Conservation (phyloP, 2,797 vertebrate species). For the Euthynnus affinis region DNA sequence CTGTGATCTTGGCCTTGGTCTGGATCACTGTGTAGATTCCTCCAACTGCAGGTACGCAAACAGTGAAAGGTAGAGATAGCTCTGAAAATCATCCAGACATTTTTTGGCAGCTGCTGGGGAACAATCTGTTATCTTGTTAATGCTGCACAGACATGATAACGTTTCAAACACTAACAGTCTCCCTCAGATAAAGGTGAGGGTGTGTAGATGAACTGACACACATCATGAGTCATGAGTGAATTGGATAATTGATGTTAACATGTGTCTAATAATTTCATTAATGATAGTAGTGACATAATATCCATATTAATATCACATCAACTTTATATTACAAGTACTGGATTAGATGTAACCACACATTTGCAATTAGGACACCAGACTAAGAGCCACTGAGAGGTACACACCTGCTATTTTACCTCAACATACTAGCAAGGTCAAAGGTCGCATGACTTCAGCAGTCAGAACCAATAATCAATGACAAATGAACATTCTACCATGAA, state of each 20-base stretch:
- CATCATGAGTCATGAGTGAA: neutral
- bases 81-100: neutral
- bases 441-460: neutral
- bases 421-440: neutral
- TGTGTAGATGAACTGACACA: neutral
- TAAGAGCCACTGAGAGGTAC: no score
- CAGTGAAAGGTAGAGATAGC: neutral
- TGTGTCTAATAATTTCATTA: no score
- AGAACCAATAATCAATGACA: neutral
- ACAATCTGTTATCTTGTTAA: no score
- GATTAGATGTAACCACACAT: neutral
- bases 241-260: neutral
- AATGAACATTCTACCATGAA: neutral
- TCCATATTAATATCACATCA: neutral
- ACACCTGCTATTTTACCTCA: neutral
- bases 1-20: slow-evolving; percentile 95
- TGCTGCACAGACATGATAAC: no score
- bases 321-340: no score
- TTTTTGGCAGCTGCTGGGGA: no score
- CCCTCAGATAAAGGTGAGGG: neutral
- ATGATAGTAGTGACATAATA: no score
- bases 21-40: slow-evolving; percentile 99
- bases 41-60: slow-evolving; percentile 87
- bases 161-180: neutral
- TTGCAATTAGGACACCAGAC: no score